phyloP scores from a whole-genome alignment of 2,797 vertebrate genomes.

The Rhynchotus rufescens region DNA sequence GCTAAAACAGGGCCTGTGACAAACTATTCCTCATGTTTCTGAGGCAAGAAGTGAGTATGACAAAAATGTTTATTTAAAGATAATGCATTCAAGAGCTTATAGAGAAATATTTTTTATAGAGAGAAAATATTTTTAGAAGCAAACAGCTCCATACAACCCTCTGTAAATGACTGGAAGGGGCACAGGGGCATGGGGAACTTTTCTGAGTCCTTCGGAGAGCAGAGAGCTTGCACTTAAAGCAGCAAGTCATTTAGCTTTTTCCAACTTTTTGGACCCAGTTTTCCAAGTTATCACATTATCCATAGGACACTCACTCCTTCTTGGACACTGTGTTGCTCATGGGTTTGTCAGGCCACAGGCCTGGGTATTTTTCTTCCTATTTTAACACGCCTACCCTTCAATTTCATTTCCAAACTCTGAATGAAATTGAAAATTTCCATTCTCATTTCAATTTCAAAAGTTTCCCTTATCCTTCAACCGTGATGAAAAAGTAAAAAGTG shows the following conservation, averaged over 20 bases:
- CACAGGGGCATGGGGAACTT: not conserved
- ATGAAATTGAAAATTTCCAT: not conserved
- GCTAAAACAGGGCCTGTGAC: rapidly evolving
- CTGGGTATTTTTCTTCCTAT: not conserved
- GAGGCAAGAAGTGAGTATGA: not conserved
- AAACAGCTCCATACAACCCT: not conserved
- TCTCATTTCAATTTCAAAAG: not conserved
- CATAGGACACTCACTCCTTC: not conserved
- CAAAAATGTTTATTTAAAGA: not conserved
- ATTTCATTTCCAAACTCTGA: not conserved
- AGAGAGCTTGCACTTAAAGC: not conserved
- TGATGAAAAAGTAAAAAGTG: not conserved
- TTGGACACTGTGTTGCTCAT: not conserved
- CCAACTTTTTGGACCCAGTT: no score
- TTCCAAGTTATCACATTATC: not conserved
- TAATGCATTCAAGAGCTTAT: not conserved
- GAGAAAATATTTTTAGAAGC: not conserved
- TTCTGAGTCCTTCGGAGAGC: not conserved
- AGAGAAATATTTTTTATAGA: not conserved
- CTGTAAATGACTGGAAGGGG: not conserved
- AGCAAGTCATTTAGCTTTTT: not conserved
- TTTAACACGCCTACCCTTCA: not conserved
- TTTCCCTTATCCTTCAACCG: not conserved
- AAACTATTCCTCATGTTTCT: not conserved
- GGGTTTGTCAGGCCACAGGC: not conserved